Base-by-base conservation (phyloP, 2,113 vertebrate species). In the Struthidea cinerea region DNA sequence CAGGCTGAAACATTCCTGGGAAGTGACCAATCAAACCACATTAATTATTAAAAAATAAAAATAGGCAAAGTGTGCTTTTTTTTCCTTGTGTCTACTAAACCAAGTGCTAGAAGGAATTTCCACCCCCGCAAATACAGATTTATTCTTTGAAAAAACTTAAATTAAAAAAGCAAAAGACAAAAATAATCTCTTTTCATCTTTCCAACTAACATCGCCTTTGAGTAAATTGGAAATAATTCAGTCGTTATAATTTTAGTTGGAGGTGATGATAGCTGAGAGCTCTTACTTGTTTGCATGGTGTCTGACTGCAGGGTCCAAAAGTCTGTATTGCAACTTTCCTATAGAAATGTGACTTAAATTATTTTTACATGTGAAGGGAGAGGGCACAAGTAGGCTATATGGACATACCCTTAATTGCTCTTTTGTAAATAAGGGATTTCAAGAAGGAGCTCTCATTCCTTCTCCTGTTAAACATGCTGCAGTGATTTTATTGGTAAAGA, bases 21-120 rank as follows among this genome's bases (percentile, higher is more conserved):
- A 95, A 94, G 76, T 96, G 96, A 95, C 88, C 94, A 82, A 92
- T 96, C 87, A 93, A 95, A 96, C 90, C 93, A 93, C 93, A 90
- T 92, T 84, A 90, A 94, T 96, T 90, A 87, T 87, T 96, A 89
- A 71, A 94, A 93, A 90, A 87, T 60, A 96, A 93, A 96, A 95
- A 95, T 93, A 97, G 80, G 77, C 68, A 53, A 83, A 70, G 11
- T 75, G 44, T 19, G 4, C 7, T 46, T 95, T 92, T 92, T 92
- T 67, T 41, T 21, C 4, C 27, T 69, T 55, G 42, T 68, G 35
- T 80, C 82, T 75, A 82, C 77, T 89, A 33, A 96, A 89, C 23
- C 41, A 81, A 85, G 64, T 64, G 57, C 68, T 92, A 90, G 85
- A 84, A 88, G 60, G 83, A 93, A 95, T 93, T 95, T 93, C 30